These are phyloP conservation scores for Labeo rohita DNA, from an alignment of 2,113 vertebrate species.

Conservation along the genomic window DNA sequence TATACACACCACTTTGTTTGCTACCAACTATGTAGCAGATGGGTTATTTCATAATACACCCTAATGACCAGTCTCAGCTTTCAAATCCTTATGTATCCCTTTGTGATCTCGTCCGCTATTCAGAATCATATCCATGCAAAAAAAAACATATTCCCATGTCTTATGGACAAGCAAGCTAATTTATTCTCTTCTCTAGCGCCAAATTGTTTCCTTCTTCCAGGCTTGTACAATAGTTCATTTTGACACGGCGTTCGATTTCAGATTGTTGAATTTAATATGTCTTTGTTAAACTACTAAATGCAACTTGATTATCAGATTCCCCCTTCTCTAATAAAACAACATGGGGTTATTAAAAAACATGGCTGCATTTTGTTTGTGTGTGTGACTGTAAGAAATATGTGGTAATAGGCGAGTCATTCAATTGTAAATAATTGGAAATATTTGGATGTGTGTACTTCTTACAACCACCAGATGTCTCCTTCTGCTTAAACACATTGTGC, in stretches of 20 bases:
- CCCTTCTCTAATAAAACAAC: conserved; percentile 74
- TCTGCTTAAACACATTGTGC: neutral
- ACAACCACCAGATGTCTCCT: conserved; percentile 10
- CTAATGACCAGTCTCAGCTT: neutral
- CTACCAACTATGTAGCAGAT: neutral
- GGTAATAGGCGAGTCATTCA: neutral
- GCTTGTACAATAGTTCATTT: conserved; percentile 1
- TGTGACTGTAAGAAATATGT: neutral
- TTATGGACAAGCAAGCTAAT: conserved; percentile 14
- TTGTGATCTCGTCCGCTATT: neutral
- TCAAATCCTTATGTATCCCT: neutral
- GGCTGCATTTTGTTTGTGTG: neutral
- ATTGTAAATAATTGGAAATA: neutral
- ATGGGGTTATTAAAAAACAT: conserved; percentile 49
- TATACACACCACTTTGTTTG: neutral
- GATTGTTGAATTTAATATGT: conserved; percentile 59
- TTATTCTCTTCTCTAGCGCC: conserved; percentile 4
- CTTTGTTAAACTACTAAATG: conserved; percentile 63
- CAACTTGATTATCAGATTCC: conserved; percentile 59
- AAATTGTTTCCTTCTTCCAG: neutral
- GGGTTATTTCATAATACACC: neutral
- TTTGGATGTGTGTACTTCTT: neutral
- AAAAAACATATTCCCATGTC: neutral
- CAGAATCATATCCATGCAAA: neutral
- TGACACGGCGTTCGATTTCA: conserved; percentile 47